These are phyloP conservation scores for Nettapus auritus DNA, from an alignment of 2,113 vertebrate species.

Conservation along the genomic window DNA sequence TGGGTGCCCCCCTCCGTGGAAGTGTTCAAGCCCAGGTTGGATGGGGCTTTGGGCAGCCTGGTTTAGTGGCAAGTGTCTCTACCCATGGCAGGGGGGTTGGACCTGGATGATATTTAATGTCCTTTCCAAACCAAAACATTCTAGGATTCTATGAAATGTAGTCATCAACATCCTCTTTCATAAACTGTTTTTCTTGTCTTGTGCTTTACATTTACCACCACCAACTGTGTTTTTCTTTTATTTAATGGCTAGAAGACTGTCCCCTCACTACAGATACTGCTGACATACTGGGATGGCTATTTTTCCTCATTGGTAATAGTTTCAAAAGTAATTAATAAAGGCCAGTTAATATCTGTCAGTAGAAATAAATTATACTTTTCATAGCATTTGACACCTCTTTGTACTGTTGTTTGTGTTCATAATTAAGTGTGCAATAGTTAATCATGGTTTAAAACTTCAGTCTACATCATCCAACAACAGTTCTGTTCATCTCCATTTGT, in stretches of 20 bases:
- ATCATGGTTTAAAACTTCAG: slow-evolving; percentile 33
- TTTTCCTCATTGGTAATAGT: slow-evolving; percentile 60
- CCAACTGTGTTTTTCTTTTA: not conserved
- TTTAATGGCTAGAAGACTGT: slow-evolving; percentile 12
- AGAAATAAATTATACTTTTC: slow-evolving; percentile 67
- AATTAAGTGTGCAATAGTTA: slow-evolving; percentile 47
- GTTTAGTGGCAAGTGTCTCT: no score
- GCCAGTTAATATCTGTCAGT: slow-evolving; percentile 71
- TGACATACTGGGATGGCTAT: slow-evolving; percentile 2
- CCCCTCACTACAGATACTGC: slow-evolving; percentile 19
- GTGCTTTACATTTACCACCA: not conserved
- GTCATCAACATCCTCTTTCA: slow-evolving; percentile 47
- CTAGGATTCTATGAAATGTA: not conserved
- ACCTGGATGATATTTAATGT: no score
- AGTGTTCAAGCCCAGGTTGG: no score
- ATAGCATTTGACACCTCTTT: slow-evolving; percentile 31
- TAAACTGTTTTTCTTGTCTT: slow-evolving; percentile 22
- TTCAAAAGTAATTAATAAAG: slow-evolving; percentile 48
- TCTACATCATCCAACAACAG: not conserved
- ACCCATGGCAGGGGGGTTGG: no score
- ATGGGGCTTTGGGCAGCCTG: no score
- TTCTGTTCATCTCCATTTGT: not conserved
- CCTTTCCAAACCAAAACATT: no score
- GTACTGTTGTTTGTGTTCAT: slow-evolving; percentile 47
- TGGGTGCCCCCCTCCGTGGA: no score